phyloP scores from a whole-genome alignment of 2,797 vertebrate genomes.

The Parauchenoglanis ngamensis region DNA sequence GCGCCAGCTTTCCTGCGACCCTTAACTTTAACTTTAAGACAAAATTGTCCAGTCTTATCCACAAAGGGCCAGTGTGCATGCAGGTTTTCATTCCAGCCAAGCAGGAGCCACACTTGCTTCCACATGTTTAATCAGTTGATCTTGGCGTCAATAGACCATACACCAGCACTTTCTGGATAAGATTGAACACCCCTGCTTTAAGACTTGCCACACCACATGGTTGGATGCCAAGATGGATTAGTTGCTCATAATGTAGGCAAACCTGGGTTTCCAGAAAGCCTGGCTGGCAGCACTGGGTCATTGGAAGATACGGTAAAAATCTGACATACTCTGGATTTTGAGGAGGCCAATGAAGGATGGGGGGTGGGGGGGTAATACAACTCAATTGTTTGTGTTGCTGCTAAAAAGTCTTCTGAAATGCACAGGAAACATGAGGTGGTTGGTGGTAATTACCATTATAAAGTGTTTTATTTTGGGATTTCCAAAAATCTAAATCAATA shows the following conservation, averaged over 20 bases:
- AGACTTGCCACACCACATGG: not conserved
- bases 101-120: too few species aligned
- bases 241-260: not conserved
- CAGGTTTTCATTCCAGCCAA: too few species aligned
- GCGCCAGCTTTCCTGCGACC: too few species aligned
- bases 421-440: not conserved
- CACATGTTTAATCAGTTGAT: too few species aligned
- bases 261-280: not conserved
- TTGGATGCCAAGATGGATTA: not conserved
- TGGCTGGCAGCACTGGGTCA: not conserved
- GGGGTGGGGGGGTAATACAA: not conserved
- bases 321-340: not conserved
- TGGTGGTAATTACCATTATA: not conserved
- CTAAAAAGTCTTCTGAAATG: not conserved
- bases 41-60: too few species aligned
- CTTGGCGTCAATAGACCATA: too few species aligned
- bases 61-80: not conserved
- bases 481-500: not conserved
- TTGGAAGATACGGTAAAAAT: not conserved
- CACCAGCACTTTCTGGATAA: too few species aligned
- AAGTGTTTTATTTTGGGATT: not conserved
- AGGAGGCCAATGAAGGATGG: not conserved
- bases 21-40: too few species aligned
- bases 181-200: not conserved
- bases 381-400: not conserved